Conservation (phyloP, 1,140 invertebrate species). For the Aethina tumida region DNA sequence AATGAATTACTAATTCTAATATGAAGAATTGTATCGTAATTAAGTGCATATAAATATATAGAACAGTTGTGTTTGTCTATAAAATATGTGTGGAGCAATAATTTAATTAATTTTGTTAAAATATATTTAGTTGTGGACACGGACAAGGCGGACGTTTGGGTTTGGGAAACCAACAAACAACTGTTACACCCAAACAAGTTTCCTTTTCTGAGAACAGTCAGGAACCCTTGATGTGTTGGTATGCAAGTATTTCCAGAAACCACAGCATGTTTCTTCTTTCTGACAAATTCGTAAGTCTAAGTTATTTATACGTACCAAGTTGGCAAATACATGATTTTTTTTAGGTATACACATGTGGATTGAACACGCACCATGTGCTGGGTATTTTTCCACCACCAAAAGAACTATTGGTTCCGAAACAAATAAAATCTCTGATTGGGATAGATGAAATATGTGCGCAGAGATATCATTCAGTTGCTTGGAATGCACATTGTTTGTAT, state of each 20-base stretch:
- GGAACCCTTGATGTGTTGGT: slow-evolving; percentile 24
- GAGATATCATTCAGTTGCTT: slow-evolving; percentile 58
- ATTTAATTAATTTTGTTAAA: too few species aligned
- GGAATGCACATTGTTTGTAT: slow-evolving; percentile 42
- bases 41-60: too few species aligned
- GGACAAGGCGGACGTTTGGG: slow-evolving; percentile 63
- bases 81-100: too few species aligned
- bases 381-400: slow-evolving; percentile 45
- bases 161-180: slow-evolving; percentile 46
- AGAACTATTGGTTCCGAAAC: slow-evolving; percentile 43
- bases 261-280: slow-evolving; percentile 52
- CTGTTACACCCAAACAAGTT: slow-evolving; percentile 43
- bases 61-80: too few species aligned
- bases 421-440: slow-evolving; percentile 27
- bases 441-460: slow-evolving; percentile 47
- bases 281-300: slow-evolving; percentile 14
- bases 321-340: slow-evolving; percentile 10
- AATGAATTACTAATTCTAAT: too few species aligned
- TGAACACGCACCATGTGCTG: slow-evolving; percentile 53
- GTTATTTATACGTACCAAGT: background rate
- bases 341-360: slow-evolving; percentile 55
- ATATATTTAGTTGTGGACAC: slow-evolving; percentile 67
- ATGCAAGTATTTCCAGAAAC: slow-evolving; percentile 45
- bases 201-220: slow-evolving; percentile 39
- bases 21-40: too few species aligned